These are phyloP conservation scores for Drosophila vallismaia DNA, from an alignment of 2,888 invertebrate genomes.

Conservation along the genomic window DNA sequence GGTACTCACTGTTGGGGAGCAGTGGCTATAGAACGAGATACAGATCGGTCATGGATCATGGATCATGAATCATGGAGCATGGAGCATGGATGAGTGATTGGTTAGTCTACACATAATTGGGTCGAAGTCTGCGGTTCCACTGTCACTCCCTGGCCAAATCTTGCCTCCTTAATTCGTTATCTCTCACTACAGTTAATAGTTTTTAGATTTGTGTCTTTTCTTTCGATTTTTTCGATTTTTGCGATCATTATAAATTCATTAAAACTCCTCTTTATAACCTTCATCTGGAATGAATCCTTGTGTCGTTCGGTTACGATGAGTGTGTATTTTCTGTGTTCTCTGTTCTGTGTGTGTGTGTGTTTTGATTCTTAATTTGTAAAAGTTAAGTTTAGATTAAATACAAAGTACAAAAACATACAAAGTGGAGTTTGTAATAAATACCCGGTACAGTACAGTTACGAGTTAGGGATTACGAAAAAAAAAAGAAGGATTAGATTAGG, in stretches of 20 bases:
- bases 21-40: not conserved
- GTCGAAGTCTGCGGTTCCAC: constrained; percentile 18
- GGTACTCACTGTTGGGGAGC: not conserved
- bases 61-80: too few relatives aligned
- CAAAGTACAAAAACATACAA: constrained; percentile 23
- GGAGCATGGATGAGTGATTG: constrained; percentile 9
- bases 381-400: constrained; percentile 37
- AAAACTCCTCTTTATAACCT: constrained; percentile 56
- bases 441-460: constrained; percentile 10
- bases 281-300: constrained; percentile 21
- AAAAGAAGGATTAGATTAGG: too few relatives aligned
- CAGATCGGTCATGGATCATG: too few relatives aligned
- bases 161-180: constrained; percentile 9
- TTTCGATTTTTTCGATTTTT: not conserved
- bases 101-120: constrained; percentile 33
- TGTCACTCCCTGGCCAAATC: constrained; percentile 21
- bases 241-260: constrained; percentile 53
- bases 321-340: constrained; percentile 37
- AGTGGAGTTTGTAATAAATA: constrained; percentile 8
- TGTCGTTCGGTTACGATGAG: constrained; percentile 5
- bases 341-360: constrained; percentile 7
- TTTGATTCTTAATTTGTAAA: constrained; percentile 46
- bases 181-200: constrained; percentile 3
- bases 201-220: not conserved
- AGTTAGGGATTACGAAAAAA: constrained; percentile 2